A percentile compares a stretch with the other conserved stretches of the same genome.
Evolutionary conservation across 2,113 vertebrate genomes (phyloP).

Genomic region (Montifringilla adamsi): DNA sequence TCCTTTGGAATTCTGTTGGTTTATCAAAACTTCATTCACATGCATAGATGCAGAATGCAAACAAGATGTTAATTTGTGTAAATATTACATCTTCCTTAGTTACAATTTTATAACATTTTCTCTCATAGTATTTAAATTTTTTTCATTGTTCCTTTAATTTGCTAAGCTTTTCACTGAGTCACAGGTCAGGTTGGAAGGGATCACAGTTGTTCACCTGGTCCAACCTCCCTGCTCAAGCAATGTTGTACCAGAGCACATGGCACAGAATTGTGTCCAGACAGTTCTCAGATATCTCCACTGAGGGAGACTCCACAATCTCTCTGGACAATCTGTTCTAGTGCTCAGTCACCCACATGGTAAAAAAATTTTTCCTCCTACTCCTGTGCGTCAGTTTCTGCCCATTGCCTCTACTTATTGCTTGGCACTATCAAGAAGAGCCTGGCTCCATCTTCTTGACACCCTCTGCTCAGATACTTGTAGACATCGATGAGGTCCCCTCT

Average conservation of each 20-base stretch:
- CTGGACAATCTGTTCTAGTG: not conserved
- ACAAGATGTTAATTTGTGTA: not conserved
- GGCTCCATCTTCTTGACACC: not conserved
- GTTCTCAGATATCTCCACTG: not conserved
- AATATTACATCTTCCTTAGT: not conserved
- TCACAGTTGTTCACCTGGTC: not conserved
- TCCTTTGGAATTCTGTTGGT: not conserved
- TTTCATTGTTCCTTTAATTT: not conserved
- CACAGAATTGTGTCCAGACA: not conserved
- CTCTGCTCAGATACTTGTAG: not conserved
- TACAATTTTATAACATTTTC: not conserved
- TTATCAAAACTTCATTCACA: not conserved
- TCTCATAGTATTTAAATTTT: not conserved
- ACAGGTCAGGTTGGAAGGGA: not conserved
- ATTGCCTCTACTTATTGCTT: not conserved
- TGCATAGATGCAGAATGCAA: not conserved
- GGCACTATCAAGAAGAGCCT: not conserved
- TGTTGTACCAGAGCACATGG: not conserved
- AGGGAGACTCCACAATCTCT: not conserved
- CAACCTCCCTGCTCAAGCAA: not conserved
- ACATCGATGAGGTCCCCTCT: not conserved
- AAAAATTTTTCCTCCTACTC: not conserved
- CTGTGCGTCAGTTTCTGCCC: not conserved
- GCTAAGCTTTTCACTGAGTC: not conserved
- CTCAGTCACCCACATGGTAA: accelerated